Evolutionary conservation across 2,888 invertebrate genomes (phyloP), one percentile per base, ranked within the genome.

Genomic region (Tyria jacobaeae): DNA sequence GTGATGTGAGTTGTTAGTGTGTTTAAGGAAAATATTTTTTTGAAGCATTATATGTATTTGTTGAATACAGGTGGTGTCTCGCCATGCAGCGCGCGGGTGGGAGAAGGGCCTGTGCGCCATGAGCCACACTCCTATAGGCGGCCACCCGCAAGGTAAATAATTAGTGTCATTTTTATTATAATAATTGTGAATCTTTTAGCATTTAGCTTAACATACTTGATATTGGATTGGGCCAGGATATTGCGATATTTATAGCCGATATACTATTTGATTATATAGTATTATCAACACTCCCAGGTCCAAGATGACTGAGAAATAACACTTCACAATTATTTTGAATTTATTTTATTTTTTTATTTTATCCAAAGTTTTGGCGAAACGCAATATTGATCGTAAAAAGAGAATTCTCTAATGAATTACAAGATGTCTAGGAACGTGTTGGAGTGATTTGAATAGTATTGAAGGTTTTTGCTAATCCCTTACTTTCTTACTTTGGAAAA

Each of bases 11-110:
- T 21, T 5, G 3, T 21, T n/a, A 12, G 21, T 44, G 41, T 48
- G 6, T n/a, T 49, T 7, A 6, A 25, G 27, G 25, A 14, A 6
- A 7, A 24, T 15, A 6, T 25, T 49, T 6, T 6, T 27, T 49
- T 6, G 6, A 27, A 41, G 17, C 53, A 10, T 37, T 25, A 14
- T 7, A 0, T n/a, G 27, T 50, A 10, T 41, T 67, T 57, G 69
- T 67, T n/a, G n/a, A n/a, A 60, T 70, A 27, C 86, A 94, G 94
- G 92, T 94, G 91, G 92, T 94, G 88, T 94, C 94, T 92, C 94
- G 94, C 94, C 94, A 94, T 94, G 94, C 94, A 94, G 94, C 93
- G 91, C 91, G 92, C 91, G 92, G 93, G 94, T 94, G 94, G 94
- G 94, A 94, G 93, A 85, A 94, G 91, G 94, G 94, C 92, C 94